Base-by-base conservation (phyloP, 2,888 invertebrate species). In the Aphelenchoides bicaudatus region DNA sequence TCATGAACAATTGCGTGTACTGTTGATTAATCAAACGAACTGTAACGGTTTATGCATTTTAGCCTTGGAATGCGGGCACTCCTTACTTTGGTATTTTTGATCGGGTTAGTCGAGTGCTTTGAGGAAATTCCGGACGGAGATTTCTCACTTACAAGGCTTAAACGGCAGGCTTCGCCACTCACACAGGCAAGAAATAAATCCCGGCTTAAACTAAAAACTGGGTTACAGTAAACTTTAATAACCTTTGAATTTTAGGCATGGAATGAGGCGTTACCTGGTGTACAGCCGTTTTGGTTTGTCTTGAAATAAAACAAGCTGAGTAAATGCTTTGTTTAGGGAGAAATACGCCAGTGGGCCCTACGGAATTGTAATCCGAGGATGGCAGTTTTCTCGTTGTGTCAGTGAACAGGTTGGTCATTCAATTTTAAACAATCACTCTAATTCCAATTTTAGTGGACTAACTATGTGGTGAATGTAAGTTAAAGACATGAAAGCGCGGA, bases 351-450 rank as follows among this genome's bases (percentile, higher is more conserved):
- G 73, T 1, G 78, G 78, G 0, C 78, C 78, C 19, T 71, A 73
- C 48, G 74, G 75, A 25, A 66, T 77, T 23, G 78, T 78, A 25
- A 75, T 78, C 53, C 58, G 77, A 49, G 78, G 78, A 48, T 78
- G 78, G 78, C 78, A 78, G 58, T 78, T 78, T 67, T 68, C 71
- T 49, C 59, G 78, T 61, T 78, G 78, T 53, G 78, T 76, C 49
- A 71, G 71, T 61, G 77, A 78, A 52, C 77, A 77, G 70, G 72
- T 72, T 53, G 4, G 13, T n/a, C 3, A 8, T 10, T 23, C 4
- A 19, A 21, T 21, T 25, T 10, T 25, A 19, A 28, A 23, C 8
- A 27, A 49, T 6, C 25, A n/a, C 16, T 21, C 23, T 6, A n/a
- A n/a, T 34, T 10, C 34, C 8, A 46, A 23, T 50, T 72, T 59